Percentiles rank a stretch among this genome's conserved stretches.
Evolutionary conservation across 2,888 invertebrate species (phyloP).

Genomic region (Tineola bisselliella): DNA sequence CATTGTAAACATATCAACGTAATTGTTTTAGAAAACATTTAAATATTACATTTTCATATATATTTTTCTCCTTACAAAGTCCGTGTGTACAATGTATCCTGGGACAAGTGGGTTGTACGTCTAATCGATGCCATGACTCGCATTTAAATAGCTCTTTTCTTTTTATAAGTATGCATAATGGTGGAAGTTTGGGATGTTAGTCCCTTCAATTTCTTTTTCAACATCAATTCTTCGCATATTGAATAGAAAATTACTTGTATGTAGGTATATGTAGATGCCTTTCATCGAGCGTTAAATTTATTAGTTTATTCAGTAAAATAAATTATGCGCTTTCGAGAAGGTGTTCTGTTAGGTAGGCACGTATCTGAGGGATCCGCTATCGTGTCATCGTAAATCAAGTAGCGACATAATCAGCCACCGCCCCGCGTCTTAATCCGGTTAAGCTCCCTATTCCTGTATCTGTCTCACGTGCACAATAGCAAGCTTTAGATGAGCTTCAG

Average conservation of each 20-base stretch:
- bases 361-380: constrained; percentile 35
- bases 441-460: constrained; percentile 54
- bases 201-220: constrained; percentile 13
- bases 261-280: constrained; percentile 38
- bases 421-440: constrained; percentile 52
- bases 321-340: constrained; percentile 47
- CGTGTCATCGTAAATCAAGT: constrained; percentile 63
- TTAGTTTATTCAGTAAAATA: constrained; percentile 45
- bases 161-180: constrained; percentile 35
- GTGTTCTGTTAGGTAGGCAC: constrained; percentile 45
- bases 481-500: constrained; percentile 32
- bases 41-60: neutral
- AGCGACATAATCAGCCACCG: constrained; percentile 56
- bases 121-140: constrained; percentile 58
- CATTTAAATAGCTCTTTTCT: constrained; percentile 57
- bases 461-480: constrained; percentile 51
- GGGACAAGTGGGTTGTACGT: constrained; percentile 37
- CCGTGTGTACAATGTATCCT: constrained; percentile 17
- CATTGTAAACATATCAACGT: too few relatives aligned
- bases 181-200: constrained; percentile 32
- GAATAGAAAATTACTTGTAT: constrained; percentile 38
- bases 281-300: constrained; percentile 44
- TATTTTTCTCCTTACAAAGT: neutral
- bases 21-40: neutral
- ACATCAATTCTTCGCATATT: neutral